Conservation (phyloP, 2,888 invertebrate genomes). For the Disparrhopalites patrizii region DNA sequence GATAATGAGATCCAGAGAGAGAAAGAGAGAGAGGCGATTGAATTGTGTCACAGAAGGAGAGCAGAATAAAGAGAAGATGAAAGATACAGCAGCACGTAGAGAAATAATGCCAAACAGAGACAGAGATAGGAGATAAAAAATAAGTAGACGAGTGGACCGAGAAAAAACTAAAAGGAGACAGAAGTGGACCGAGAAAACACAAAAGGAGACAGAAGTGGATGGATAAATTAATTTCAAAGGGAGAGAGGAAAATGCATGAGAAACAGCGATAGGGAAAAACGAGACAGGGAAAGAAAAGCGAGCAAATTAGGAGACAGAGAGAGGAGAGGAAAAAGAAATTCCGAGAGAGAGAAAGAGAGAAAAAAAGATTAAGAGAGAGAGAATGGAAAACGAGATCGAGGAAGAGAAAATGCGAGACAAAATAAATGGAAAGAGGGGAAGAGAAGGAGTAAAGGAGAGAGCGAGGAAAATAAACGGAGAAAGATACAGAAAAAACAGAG, state of each 20-base stretch:
- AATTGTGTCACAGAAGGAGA: not conserved
- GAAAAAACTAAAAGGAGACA: no score
- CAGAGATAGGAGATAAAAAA: not conserved
- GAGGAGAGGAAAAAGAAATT: not conserved
- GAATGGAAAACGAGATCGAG: no score
- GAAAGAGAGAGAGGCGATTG: not conserved
- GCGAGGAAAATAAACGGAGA: not conserved
- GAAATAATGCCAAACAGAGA: no score
- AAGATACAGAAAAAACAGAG: no score
- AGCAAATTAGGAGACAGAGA: not conserved
- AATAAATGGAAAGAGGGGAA: no score
- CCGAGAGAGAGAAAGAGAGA: not conserved
- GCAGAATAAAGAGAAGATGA: not conserved
- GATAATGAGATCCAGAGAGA: no score
- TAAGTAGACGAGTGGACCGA: not conserved
- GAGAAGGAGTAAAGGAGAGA: not conserved
- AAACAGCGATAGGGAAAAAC: not conserved
- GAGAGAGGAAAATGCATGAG: not conserved
- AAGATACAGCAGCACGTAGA: not conserved
- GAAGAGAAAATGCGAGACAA: not conserved
- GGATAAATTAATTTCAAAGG: conserved; percentile 3
- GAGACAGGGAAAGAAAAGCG: not conserved
- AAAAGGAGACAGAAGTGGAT: not conserved
- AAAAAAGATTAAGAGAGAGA: not conserved
- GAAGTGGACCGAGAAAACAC: no score